Conservation (phyloP, 2,888 invertebrate species). For the Drosophila fulvimacula region DNA sequence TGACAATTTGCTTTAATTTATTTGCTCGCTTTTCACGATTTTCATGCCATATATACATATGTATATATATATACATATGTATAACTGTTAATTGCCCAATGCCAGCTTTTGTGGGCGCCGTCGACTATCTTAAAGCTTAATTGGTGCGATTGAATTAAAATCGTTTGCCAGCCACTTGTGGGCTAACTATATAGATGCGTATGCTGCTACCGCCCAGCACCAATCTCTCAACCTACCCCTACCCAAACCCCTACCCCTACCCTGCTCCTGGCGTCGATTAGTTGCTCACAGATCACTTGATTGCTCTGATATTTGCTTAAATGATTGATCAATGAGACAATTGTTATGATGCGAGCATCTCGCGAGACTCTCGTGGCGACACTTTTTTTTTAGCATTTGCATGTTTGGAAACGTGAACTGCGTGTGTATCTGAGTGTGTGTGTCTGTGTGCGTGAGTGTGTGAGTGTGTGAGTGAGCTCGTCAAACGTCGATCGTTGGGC, state of each 20-base stretch:
- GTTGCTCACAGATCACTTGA: conserved; percentile 80
- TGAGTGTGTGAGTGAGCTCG: conserved; percentile 10
- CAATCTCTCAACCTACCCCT: too few species aligned
- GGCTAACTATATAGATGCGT: conserved; percentile 12
- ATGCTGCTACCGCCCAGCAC: too few species aligned
- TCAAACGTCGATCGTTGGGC: conserved; percentile 28
- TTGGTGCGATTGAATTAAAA: conserved; percentile 85
- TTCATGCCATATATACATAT: conserved; percentile 26
- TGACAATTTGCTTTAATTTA: conserved; percentile 73
- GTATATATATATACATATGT: conserved; percentile 8
- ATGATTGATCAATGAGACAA: conserved; percentile 83
- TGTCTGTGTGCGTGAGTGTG: neutral
- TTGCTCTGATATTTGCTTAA: conserved; percentile 69
- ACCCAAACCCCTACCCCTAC: too few species aligned
- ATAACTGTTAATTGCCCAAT: conserved; percentile 40
- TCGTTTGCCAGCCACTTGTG: conserved; percentile 78
- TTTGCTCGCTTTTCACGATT: conserved; percentile 62
- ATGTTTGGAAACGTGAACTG: conserved; percentile 38
- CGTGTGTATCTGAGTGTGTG: neutral
- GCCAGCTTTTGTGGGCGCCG: conserved; percentile 59
- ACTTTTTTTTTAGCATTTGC: conserved; percentile 64
- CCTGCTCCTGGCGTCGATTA: conserved; percentile 68
- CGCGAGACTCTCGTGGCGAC: conserved; percentile 11
- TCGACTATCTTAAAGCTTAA: conserved; percentile 73
- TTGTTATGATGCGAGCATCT: conserved; percentile 48